A percentile compares a stretch with the other conserved stretches of the same genome.
Conservation (phyloP, 2,888 invertebrate species). For the Drosophila leonis region DNA sequence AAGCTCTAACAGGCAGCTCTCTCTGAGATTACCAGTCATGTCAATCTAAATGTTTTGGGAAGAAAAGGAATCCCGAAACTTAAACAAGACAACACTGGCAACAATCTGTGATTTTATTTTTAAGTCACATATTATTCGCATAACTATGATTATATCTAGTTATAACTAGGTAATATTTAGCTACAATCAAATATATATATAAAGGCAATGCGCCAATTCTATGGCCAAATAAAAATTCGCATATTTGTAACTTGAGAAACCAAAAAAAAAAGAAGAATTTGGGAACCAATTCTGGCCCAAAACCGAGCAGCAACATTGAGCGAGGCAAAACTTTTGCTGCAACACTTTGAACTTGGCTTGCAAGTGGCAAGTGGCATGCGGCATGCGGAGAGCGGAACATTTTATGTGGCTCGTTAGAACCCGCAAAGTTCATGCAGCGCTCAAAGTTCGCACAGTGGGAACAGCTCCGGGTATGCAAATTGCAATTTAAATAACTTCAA, state of each 20-base stretch:
- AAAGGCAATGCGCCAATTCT: conserved; percentile 10
- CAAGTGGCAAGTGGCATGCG: conserved; percentile 30
- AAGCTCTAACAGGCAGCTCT: too few species aligned
- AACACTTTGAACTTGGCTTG: conserved; percentile 54
- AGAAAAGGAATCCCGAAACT: not conserved
- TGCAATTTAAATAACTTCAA: conserved; percentile 31
- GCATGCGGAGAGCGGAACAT: conserved; percentile 49
- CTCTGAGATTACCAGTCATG: too few species aligned
- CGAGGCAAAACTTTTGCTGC: conserved; percentile 51
- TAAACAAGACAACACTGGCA: not conserved
- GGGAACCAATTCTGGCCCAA: conserved; percentile 25
- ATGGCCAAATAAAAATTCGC: conserved; percentile 22
- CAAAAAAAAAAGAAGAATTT: conserved; percentile 2
- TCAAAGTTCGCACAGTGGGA: conserved; percentile 36
- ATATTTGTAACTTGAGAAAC: conserved; percentile 15
- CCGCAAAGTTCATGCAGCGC: conserved; percentile 52
- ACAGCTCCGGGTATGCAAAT: conserved; percentile 36
- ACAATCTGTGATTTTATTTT: not conserved
- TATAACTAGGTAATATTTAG: not conserved
- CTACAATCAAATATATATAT: conserved; percentile 3
- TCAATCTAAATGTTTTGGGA: not conserved
- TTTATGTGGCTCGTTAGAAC: conserved; percentile 61
- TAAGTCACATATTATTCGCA: not conserved
- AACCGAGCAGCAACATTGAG: conserved; percentile 29
- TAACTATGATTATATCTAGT: not conserved